phyloP scores from a whole-genome alignment of 2,113 vertebrate species.

The Pseudopodoces humilis region DNA sequence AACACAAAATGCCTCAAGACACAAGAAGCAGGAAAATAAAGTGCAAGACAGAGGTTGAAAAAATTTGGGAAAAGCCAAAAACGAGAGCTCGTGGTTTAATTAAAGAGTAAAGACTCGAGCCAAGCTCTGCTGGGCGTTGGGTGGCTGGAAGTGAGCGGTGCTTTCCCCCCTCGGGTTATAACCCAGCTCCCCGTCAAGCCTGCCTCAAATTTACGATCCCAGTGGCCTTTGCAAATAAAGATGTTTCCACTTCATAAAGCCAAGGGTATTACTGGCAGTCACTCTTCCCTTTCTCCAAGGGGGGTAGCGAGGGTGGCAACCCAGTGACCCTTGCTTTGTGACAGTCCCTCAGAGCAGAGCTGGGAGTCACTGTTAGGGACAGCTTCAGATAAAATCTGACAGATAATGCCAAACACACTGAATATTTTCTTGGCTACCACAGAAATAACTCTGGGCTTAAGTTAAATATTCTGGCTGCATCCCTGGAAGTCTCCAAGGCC shows the following conservation, averaged over 20 bases:
- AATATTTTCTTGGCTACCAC: background rate
- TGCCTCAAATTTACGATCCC: slow-evolving; percentile 19
- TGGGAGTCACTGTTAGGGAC: background rate
- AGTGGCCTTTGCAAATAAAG: slow-evolving; percentile 1
- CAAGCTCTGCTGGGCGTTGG: background rate
- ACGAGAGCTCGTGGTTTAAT: background rate
- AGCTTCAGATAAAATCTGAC: background rate
- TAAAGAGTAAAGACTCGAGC: background rate
- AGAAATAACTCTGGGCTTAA: background rate
- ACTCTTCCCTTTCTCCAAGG: background rate
- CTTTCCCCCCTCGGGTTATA: background rate
- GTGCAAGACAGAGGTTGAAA: background rate
- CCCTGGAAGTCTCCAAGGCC: background rate
- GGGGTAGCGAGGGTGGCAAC: background rate
- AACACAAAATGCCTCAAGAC: background rate
- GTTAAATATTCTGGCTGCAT: background rate
- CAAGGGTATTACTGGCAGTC: background rate
- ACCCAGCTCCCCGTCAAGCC: background rate
- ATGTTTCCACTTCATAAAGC: slow-evolving; percentile 49
- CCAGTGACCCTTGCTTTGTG: background rate
- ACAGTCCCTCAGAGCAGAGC: background rate
- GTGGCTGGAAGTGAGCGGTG: background rate
- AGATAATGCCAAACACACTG: background rate
- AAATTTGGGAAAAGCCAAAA: background rate
- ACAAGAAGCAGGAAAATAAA: background rate